Percentiles rank a stretch among this genome's conserved stretches.
phyloP scores from a whole-genome alignment of 2,797 vertebrate species.

The Xenentodon cancila region DNA sequence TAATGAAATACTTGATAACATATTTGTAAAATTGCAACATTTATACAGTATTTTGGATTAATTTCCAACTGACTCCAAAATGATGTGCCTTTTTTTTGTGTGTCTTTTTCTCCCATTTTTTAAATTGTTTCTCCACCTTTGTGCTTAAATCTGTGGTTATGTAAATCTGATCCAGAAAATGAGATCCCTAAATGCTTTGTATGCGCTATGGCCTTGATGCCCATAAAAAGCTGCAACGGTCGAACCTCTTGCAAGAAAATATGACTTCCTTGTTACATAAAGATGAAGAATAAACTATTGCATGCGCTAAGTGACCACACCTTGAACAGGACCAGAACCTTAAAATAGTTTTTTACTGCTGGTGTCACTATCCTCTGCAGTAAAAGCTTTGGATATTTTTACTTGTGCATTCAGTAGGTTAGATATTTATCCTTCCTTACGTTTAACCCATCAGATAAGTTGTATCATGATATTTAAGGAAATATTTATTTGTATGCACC shows the following conservation, averaged over 20 bases:
- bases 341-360: neutral
- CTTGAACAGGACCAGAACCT: neutral
- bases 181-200: neutral
- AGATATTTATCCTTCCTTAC: neutral
- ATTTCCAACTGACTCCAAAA: no score
- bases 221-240: slow-evolving; percentile 15
- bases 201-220: slow-evolving; percentile 28
- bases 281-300: slow-evolving; percentile 13
- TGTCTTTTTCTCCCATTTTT: no score
- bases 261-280: slow-evolving; percentile 35
- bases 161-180: neutral
- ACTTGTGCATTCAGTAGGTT: no score
- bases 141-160: no score
- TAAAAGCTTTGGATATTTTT: neutral
- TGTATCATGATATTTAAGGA: no score
- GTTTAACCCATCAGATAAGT: no score
- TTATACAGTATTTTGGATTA: no score
- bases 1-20: no score
- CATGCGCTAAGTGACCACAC: neutral
- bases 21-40: no score
- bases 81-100: no score
- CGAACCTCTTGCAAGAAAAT: slow-evolving; percentile 18
- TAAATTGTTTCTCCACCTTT: no score
- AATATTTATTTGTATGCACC: no score
- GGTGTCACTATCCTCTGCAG: neutral